phyloP scores from a whole-genome alignment of 2,113 vertebrate genomes.

The Psittacus erithacus region DNA sequence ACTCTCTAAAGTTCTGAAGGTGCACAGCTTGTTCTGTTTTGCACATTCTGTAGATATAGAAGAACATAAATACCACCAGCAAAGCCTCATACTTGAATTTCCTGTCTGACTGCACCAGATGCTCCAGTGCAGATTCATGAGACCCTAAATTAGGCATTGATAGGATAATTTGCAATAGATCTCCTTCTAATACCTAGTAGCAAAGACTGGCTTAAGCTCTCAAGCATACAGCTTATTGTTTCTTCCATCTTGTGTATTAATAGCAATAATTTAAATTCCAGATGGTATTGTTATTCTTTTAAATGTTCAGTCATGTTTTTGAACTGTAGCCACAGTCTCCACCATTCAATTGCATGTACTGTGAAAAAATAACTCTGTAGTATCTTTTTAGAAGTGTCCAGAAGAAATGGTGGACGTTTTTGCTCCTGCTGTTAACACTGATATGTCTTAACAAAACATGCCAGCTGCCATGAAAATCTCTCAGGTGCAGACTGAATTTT shows the following conservation, averaged over 20 bases:
- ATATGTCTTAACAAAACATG: not conserved
- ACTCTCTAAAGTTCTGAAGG: not conserved
- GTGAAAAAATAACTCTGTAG: not conserved
- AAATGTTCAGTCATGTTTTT: not conserved
- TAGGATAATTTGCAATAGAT: not conserved
- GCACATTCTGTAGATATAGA: not conserved
- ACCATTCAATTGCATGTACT: not conserved
- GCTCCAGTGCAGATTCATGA: not conserved
- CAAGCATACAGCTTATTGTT: not conserved
- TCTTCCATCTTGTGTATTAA: not conserved
- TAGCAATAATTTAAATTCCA: not conserved
- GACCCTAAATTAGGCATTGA: not conserved
- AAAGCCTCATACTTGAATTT: not conserved
- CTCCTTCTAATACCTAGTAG: not conserved
- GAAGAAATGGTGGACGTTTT: not conserved
- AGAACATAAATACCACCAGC: not conserved
- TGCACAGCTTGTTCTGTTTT: not conserved
- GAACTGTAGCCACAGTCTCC: not conserved
- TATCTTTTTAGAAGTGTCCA: not conserved
- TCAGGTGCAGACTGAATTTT: not conserved
- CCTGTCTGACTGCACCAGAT: not conserved
- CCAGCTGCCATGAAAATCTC: not conserved
- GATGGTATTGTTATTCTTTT: not conserved
- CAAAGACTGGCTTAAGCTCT: not conserved
- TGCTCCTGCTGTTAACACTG: not conserved